Evolutionary conservation across 2,888 invertebrate genomes (phyloP), one percentile per base, ranked within the genome.

Genomic region (Pachliopta kotzebuea): DNA sequence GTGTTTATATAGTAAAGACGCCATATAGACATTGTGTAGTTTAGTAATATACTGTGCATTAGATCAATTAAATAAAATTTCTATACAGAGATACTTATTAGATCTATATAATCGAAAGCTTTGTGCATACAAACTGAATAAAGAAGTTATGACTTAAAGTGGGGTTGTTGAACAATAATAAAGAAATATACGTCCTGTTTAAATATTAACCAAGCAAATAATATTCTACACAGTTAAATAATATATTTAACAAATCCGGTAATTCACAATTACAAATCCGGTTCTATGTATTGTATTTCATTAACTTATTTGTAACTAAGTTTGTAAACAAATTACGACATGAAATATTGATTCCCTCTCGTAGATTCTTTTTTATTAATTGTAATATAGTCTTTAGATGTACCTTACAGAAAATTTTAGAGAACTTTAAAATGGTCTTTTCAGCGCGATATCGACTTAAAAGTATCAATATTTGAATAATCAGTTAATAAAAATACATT

Each of bases 321-420:
- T 60, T 60, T 54, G 26, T 54, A 60, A 60, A 60, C 60, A 60
- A 54, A 42, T 26, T 45, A 45, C 18, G 45, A 7, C n/a, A n/a
- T n/a, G n/a, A n/a, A n/a, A n/a, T n/a, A n/a, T n/a, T n/a, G n/a
- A n/a, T n/a, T n/a, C n/a, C n/a, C n/a, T n/a, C n/a, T n/a, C n/a
- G n/a, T n/a, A n/a, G n/a, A n/a, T n/a, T n/a, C n/a, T n/a, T n/a
- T n/a, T n/a, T n/a, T n/a, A n/a, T n/a, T n/a, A n/a, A n/a, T n/a
- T n/a, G n/a, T 54, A 18, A 45, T 8, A 1, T 18, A 1, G 45
- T 45, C 4, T 8, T 4, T 45, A 45, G 45, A 11, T 45, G n/a
- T 45, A 45, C 45, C n/a, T n/a, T 6, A n/a, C 45, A n/a, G 45
- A 45, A 45, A 45, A 45, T 45, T 18, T 45, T 11, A 14, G 3